phyloP scores from a whole-genome alignment of 2,797 vertebrate species.

The Phalanger gymnotis region DNA sequence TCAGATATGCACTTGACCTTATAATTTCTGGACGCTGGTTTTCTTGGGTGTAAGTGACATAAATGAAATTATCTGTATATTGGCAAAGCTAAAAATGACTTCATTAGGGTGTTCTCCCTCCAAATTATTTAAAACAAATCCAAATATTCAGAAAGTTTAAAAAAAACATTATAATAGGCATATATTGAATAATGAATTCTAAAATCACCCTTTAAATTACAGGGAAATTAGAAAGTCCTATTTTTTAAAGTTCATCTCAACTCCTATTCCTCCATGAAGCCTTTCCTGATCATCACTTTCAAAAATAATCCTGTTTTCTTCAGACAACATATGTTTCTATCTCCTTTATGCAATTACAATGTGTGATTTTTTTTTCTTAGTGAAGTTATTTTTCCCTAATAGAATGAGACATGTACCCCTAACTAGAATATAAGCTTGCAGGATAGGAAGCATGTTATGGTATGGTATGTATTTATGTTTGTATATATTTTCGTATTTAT shows the following conservation, averaged over 20 bases:
- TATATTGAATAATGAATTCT: constrained; percentile 50
- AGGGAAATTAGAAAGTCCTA: constrained; percentile 23
- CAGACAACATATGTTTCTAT: background rate
- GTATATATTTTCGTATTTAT: background rate
- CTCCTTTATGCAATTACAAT: background rate
- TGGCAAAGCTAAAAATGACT: background rate
- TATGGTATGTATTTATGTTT: background rate
- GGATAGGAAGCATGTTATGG: background rate
- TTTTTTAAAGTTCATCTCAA: background rate
- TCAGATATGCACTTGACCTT: accelerated
- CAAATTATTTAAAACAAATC: background rate
- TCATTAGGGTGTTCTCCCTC: background rate
- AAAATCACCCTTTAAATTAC: constrained; percentile 45
- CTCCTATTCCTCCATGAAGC: background rate
- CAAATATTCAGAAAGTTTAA: background rate
- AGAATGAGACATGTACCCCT: background rate
- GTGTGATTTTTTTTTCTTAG: background rate
- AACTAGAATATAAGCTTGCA: background rate
- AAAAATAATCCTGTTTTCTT: background rate
- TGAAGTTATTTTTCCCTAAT: background rate
- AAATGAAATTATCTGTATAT: background rate
- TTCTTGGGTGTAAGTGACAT: background rate
- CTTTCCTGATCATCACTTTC: background rate
- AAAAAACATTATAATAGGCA: constrained; percentile 44
- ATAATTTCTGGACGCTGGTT: background rate